Base-by-base conservation (phyloP, 2,113 vertebrate genomes). In the Amphiprion percula region DNA sequence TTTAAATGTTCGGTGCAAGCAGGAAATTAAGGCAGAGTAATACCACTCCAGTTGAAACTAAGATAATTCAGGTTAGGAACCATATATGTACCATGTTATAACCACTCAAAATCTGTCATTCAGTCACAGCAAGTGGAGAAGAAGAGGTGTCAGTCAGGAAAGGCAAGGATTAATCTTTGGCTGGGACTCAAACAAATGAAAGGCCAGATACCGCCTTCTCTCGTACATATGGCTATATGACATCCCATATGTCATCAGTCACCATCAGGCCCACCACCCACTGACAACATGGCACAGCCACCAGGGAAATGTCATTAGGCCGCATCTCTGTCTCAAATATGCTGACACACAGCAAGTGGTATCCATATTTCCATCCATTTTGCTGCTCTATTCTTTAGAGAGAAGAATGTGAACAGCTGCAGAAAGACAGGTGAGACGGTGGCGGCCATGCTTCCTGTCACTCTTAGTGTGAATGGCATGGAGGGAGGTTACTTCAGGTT, bases 401-500 rank as follows among this genome's bases (percentile, higher is more conserved):
- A 68, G 63, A 54, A 28, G 33, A 73, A 59, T 10, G n/a, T 5
- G 5, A 24, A 66, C 2, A 10, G 44, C 28, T n/a, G 41, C 37
- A 47, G 14, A 17, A 30, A 53, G 10, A n/a, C 59, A 66, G 37
- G 49, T 1, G 11, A 0, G 21, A 2, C 19, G n/a, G 39, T 11
- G 33, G 1, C 15, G 3, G 19, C 52, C 37, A 28, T 30, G 53
- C 67, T 68, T 63, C 47, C 77, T 24, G 50, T 73, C 64, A 60
- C 41, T 77, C 39, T 39, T 41, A 28, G 7, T 44, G 33, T 76
- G 39, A 64, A 60, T 26, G 28, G 50, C 69, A 73, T 1, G 7
- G 0, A 39, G 58, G 33, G 19, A n/a, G 56, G 30, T 58, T 66
- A 68, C 23, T 68, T 50, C 0, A 59, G 70, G 59, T 19, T 68